Evolutionary conservation across 2,797 vertebrate genomes (phyloP).

Genomic region (Xyrichtys novacula): DNA sequence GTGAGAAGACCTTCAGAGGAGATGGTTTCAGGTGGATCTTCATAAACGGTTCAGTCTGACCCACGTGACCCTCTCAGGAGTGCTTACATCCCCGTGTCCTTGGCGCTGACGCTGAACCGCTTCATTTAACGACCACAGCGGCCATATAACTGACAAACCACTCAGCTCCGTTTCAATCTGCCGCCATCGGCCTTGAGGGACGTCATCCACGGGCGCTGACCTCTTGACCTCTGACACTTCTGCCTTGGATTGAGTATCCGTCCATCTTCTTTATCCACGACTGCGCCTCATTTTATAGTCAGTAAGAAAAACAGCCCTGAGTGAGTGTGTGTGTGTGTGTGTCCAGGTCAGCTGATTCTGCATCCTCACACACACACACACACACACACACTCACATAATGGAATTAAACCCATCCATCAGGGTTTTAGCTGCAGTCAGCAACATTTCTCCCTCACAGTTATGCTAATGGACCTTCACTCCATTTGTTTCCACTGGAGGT

Average conservation of each 20-base stretch:
- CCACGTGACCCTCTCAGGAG: slow-evolving; percentile 2
- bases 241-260: slow-evolving; percentile 48
- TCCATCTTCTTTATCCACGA: slow-evolving; percentile 34
- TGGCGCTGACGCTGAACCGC: slow-evolving; percentile 38
- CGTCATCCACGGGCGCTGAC: slow-evolving; percentile 53
- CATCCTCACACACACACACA: slow-evolving; percentile 33
- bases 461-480: slow-evolving; percentile 62
- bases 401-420: slow-evolving; percentile 73
- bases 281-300: slow-evolving; percentile 15
- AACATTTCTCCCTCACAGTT: slow-evolving; percentile 47
- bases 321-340: too few relatives aligned
- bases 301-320: background rate
- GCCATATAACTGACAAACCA: slow-evolving; percentile 59
- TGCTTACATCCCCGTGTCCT: slow-evolving; percentile 55
- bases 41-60: background rate
- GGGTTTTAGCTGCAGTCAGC: slow-evolving; percentile 70
- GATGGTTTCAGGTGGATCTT: too few relatives aligned
- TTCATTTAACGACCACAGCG: slow-evolving; percentile 44
- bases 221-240: slow-evolving; percentile 39
- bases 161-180: slow-evolving; percentile 46
- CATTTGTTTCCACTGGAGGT: slow-evolving; percentile 31
- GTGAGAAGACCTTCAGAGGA: too few relatives aligned
- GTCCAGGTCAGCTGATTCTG: slow-evolving; percentile 42
- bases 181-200: slow-evolving; percentile 61
- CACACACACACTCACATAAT: slow-evolving; percentile 63